Evolutionary conservation across 2,888 invertebrate species (phyloP).

Genomic region (Temnothorax ravouxi): DNA sequence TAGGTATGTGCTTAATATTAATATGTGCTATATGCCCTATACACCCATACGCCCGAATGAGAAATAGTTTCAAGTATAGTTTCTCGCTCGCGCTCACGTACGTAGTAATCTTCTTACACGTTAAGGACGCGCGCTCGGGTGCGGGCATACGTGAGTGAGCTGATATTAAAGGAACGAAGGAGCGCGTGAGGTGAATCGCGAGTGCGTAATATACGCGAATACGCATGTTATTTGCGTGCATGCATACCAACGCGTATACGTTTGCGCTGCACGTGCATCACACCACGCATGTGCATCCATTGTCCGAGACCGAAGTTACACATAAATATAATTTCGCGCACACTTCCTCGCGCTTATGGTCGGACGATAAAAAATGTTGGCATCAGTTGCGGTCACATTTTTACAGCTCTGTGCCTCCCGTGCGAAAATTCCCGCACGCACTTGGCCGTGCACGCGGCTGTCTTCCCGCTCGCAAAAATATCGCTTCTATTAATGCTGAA

Average conservation of each 20-base stretch:
- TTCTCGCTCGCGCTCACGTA: conserved; percentile 59
- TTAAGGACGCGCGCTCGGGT: conserved; percentile 58
- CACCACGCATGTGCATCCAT: not conserved
- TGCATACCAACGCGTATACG: not conserved
- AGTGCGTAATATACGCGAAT: conserved; percentile 50
- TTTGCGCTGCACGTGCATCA: not conserved
- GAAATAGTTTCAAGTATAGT: conserved; percentile 42
- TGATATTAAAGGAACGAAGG: conserved; percentile 60
- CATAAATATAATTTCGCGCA: conserved; percentile 35
- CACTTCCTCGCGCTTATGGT: not conserved
- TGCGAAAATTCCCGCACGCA: conserved; percentile 14
- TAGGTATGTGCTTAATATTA: conserved; percentile 40
- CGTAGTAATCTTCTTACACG: conserved; percentile 65
- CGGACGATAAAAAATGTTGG: conserved; percentile 31
- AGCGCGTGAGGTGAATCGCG: conserved; percentile 71
- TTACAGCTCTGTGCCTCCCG: not conserved
- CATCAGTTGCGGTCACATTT: conserved; percentile 1
- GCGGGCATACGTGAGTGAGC: conserved; percentile 62
- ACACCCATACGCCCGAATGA: conserved; percentile 41
- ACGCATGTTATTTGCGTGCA: conserved; percentile 33
- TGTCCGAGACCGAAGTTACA: conserved; percentile 10
- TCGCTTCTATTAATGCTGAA: conserved; percentile 40
- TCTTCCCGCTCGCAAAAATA: conserved; percentile 3
- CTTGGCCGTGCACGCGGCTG: not conserved
- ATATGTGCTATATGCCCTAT: conserved; percentile 23